Base-by-base conservation (phyloP, 2,888 invertebrate genomes). In the Chalcosyrphus nemorum region DNA sequence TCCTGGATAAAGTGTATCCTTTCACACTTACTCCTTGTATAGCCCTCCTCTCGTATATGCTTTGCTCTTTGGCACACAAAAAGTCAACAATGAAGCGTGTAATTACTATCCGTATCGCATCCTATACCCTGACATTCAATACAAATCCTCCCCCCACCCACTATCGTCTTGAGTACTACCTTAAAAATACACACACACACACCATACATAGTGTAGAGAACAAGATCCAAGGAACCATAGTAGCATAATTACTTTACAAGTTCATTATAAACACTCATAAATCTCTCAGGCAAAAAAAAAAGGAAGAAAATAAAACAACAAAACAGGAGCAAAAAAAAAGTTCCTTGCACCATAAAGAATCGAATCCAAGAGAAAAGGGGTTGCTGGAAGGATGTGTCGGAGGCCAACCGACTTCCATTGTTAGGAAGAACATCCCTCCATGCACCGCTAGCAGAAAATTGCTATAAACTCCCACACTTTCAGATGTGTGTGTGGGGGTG, bases 161-260 rank as follows among this genome's bases (percentile, higher is more conserved):
- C 24, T 24, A 15, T 75, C 75, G 68, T 29, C 24, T 11, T 63
- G 61, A 61, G 21, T 4, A 59, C 72, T 57, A 63, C 82, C 72
- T 78, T 72, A 38, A 78, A 74, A 72, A 68, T 71, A 66, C 45
- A 72, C 32, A 74, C 72, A 72, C 61, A 66, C 47, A 74, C 72
- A 72, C 61, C 61, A 38, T 61, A 65, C 47, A 61, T 24, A 71
- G 65, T 61, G 59, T 54, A 19, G 43, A 38, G 57, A 57, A 75
- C 68, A 68, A 54, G 76, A 77, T 70, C 70, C 61, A 84, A 78
- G 78, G 80, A 84, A 75, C 80, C 84, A 75, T 84, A 84, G 84
- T 84, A 84, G 90, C 90, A 91, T 90, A 91, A 91, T 91, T 91
- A 90, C 91, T 91, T 91, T 90, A 90, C 90, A 91, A 90, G 91